Evolutionary conservation across 2,797 vertebrate genomes (phyloP).

Genomic region (Onychomys torridus): DNA sequence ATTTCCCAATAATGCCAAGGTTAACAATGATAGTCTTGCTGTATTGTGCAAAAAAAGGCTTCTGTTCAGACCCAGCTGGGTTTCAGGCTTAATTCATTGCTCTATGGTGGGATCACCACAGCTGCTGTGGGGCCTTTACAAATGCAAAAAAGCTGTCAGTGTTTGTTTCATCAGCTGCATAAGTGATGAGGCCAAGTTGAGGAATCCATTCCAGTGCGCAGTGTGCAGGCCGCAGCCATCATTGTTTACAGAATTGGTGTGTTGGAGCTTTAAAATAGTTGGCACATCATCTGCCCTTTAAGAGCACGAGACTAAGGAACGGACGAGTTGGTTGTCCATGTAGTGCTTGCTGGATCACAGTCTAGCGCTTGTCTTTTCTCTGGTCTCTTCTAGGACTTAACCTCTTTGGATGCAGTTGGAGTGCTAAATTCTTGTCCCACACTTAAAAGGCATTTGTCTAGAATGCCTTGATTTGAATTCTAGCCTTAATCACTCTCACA

Average conservation of each 20-base stretch:
- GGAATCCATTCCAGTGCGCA: constrained; percentile 92
- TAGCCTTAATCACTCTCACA: not conserved
- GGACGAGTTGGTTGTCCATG: constrained; percentile 76
- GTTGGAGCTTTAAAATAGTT: constrained; percentile 88
- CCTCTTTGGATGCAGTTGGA: not conserved
- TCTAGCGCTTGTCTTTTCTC: constrained; percentile 46
- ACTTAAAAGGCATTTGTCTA: constrained; percentile 8
- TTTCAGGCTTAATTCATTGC: constrained; percentile 96
- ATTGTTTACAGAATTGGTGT: constrained; percentile 89
- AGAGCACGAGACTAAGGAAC: constrained; percentile 76
- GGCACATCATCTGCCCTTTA: constrained; percentile 79
- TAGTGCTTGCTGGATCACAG: constrained; percentile 48
- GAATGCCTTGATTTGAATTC: not conserved
- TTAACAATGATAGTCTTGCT: constrained; percentile 92
- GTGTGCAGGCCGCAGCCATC: constrained; percentile 87
- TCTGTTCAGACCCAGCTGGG: constrained; percentile 96
- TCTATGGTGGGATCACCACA: constrained; percentile 98
- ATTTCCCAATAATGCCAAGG: constrained; percentile 91
- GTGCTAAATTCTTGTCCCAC: not conserved
- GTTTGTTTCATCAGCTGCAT: constrained; percentile 99
- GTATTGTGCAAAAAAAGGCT: constrained; percentile 95
- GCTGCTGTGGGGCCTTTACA: constrained; percentile 99
- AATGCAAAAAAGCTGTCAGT: constrained; percentile 99
- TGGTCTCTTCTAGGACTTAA: not conserved
- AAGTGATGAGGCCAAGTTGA: constrained; percentile 98